Base-by-base conservation (phyloP, 2,113 vertebrate genomes). In the Raphicerus campestris region DNA sequence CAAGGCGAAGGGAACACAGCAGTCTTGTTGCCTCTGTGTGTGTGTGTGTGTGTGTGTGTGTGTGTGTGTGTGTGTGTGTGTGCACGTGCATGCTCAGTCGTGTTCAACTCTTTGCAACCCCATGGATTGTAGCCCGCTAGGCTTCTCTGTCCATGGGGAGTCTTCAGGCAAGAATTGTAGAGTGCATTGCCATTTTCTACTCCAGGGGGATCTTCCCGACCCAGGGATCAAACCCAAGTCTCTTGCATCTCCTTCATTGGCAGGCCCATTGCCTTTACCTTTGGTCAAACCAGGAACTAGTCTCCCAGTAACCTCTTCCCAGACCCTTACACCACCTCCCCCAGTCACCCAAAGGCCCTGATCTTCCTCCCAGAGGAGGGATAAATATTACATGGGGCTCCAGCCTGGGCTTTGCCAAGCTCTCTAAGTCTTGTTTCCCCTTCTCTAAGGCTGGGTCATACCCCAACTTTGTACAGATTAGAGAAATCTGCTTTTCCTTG, bases 41-140 rank as follows among this genome's bases (percentile, higher is more conserved):
- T 70, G 63, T 66, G 17, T 70, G 10, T 70, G 63, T 0, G 2
- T 10, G 32, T 35, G 9, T 35, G n/a, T 66, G 32, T 60, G 60
- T 60, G 58, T 56, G 55, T 60, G 56, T 58, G 56, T 58, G 24
- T 60, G 24, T 58, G 56, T 10, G 56, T 26, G 24, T 58, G 9
- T 10, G 2, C 55, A 0, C 4, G 0, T 1, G 2, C 55, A 0
- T 30, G 3, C 11, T 75, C 70, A 75, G 70, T 75, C 3, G 0
- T 75, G 20, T 75, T 24, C 22, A 42, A 26, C 70, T 26, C 70
- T 75, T 42, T 26, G 70, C 2, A 2, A 75, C 6, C 11, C 70
- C 39, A 75, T 42, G 39, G 39, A 42, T 42, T 7, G 11, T 42
- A 42, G 6, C 39, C 35, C 11, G 0, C 39, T 22, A 75, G 39